These are phyloP conservation scores for Anagyrus pseudococci DNA, from an alignment of 2,888 invertebrate species.

Conservation along the genomic window DNA sequence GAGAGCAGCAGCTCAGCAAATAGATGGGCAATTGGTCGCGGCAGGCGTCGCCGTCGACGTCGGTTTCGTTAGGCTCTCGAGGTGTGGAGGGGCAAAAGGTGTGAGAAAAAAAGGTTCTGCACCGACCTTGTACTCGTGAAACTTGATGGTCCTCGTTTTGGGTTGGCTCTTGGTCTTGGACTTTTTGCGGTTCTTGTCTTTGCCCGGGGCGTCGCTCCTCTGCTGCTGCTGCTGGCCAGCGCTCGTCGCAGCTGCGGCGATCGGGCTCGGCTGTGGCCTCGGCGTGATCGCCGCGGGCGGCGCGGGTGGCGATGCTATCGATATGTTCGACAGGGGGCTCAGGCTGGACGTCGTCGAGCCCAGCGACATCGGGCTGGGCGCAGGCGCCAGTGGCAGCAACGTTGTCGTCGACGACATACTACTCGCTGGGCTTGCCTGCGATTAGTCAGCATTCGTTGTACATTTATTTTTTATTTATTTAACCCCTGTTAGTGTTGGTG, in stretches of 20 bases:
- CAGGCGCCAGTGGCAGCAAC: constrained; percentile 65
- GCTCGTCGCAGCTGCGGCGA: constrained; percentile 54
- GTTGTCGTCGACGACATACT: constrained; percentile 50
- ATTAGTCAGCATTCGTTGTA: not conserved
- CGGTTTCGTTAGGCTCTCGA: too few relatives aligned
- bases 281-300: constrained; percentile 67
- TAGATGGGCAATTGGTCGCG: too few relatives aligned
- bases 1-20: too few relatives aligned
- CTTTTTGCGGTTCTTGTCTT: constrained; percentile 82
- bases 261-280: constrained; percentile 61
- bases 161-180: constrained; percentile 81
- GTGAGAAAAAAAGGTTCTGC: not conserved
- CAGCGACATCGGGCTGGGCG: constrained; percentile 64
- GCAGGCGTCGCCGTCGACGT: too few relatives aligned
- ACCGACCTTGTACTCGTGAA: constrained; percentile 88
- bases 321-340: constrained; percentile 69
- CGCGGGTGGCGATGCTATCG: constrained; percentile 71
- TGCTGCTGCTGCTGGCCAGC: constrained; percentile 42
- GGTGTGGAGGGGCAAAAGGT: too few relatives aligned
- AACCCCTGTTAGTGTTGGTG: too few relatives aligned
- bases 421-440: constrained; percentile 52
- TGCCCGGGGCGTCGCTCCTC: constrained; percentile 62
- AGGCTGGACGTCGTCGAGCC: constrained; percentile 73
- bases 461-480: not conserved
- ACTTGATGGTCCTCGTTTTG: constrained; percentile 90